Evolutionary conservation across 1,140 invertebrate genomes (phyloP), one percentile per base, ranked within the genome.

Genomic region (Zaprionus inermis): DNA sequence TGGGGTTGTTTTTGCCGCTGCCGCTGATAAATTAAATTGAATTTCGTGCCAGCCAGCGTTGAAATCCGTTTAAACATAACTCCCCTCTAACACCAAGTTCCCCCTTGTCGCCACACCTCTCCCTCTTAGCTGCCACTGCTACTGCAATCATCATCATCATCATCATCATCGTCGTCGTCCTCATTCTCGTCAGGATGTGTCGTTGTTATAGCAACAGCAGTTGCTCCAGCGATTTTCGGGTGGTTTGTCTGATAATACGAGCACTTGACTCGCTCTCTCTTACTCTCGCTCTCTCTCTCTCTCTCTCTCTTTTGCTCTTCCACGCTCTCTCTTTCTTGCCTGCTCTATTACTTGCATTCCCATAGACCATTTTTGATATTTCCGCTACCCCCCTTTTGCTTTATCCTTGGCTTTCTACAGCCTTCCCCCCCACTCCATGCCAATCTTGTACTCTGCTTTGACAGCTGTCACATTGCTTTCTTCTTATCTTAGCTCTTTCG

Each of bases 11-110:
- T 46, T 74, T 85, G 28, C 57, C 38, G n/a, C 5, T 28, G 24
- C n/a, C n/a, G 22, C 57, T 82, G 74, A 75, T 89, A 83, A 88
- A 88, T 88, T 89, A 78, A 88, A 88, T 88, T 89, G 84, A 89
- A 89, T 81, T 80, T 66, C 30, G 49, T 68, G 76, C 75, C 58
- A 46, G 76, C 68, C 61, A 46, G 80, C 76, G 77, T 80, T 75
- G 80, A 88, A 88, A 89, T 88, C 84, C 80, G 84, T 88, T 88
- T 89, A 84, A 88, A 89, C 68, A 66, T 81, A 89, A 78, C 74
- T 32, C 58, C 41, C 10, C 58, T 0, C 14, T 32, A n/a, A 20
- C 16, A 28, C 16, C 7, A 46, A 59, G 18, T 12, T 41, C 52
- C 41, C 20, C 16, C 20, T 5, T 28, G 24, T 28, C 4, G 4